Evolutionary conservation across 1,140 invertebrate genomes (phyloP).

Genomic region (Argopecten irradians): DNA sequence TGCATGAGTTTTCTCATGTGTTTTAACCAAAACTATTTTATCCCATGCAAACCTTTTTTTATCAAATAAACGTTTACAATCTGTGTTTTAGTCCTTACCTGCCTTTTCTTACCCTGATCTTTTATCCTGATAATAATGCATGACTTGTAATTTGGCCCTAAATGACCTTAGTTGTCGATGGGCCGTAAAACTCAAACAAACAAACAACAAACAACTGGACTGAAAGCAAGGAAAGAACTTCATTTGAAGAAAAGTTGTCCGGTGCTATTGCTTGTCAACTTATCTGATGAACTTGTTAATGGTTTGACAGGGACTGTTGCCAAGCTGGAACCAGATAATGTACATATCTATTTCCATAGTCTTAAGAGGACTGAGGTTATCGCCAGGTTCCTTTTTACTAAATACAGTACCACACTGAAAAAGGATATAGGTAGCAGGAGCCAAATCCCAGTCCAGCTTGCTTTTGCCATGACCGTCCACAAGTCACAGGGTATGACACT

Average conservation of each 20-base stretch:
- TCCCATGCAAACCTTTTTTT: no score
- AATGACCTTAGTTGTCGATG: no score
- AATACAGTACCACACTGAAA: background rate
- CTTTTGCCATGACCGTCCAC: slow-evolving; percentile 28
- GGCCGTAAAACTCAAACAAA: no score
- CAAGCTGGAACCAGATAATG: background rate
- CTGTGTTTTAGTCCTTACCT: no score
- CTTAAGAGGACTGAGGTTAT: background rate
- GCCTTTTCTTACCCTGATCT: no score
- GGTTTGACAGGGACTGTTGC: slow-evolving; percentile 31
- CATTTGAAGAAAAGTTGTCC: slow-evolving; percentile 26
- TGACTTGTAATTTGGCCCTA: no score
- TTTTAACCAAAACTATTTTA: no score
- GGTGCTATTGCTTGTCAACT: slow-evolving; percentile 27
- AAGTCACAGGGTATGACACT: slow-evolving; percentile 41
- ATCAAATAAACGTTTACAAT: no score
- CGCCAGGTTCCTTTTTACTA: background rate
- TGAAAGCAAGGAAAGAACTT: background rate
- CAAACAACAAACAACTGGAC: background rate
- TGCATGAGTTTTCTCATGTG: no score
- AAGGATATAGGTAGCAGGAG: slow-evolving; percentile 12
- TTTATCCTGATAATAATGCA: no score
- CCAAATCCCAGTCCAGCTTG: slow-evolving; percentile 28
- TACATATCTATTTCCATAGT: background rate
- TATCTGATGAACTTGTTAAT: slow-evolving; percentile 33